These are phyloP conservation scores for Drosophila quadrilineata DNA, from an alignment of 1,140 invertebrate genomes.

Conservation along the genomic window DNA sequence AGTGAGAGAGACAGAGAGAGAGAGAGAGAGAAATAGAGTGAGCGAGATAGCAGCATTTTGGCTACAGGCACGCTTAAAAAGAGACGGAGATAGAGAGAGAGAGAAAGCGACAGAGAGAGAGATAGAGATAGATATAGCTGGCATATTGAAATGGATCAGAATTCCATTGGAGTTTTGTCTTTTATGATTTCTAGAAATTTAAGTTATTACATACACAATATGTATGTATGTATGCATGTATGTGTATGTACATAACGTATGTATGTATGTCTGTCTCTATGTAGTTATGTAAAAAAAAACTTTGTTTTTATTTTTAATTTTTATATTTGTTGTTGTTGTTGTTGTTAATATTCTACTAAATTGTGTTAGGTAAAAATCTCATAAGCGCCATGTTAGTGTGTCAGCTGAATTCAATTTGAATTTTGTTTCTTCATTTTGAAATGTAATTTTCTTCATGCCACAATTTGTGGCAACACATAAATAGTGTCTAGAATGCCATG, in stretches of 20 bases:
- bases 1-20: constrained; percentile 3
- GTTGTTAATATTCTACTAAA: constrained; percentile 27
- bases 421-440: too few species aligned
- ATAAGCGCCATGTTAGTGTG: constrained; percentile 64
- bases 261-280: background rate
- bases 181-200: too few species aligned
- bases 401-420: too few species aligned
- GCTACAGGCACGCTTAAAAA: too few species aligned
- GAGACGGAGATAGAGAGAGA: background rate
- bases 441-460: constrained; percentile 3
- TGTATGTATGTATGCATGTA: constrained; percentile 10
- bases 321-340: constrained; percentile 14
- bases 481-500: constrained; percentile 81
- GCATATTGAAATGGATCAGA: too few species aligned
- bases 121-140: background rate
- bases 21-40: background rate
- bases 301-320: background rate
- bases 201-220: too few species aligned
- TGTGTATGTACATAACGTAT: background rate
- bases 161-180: too few species aligned
- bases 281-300: constrained; percentile 44
- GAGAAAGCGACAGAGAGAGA: background rate
- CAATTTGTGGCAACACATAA: too few species aligned
- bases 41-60: too few species aligned
- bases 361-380: constrained; percentile 47